Conservation (phyloP, 1,140 invertebrate genomes). For the Drosophila triauraria region DNA sequence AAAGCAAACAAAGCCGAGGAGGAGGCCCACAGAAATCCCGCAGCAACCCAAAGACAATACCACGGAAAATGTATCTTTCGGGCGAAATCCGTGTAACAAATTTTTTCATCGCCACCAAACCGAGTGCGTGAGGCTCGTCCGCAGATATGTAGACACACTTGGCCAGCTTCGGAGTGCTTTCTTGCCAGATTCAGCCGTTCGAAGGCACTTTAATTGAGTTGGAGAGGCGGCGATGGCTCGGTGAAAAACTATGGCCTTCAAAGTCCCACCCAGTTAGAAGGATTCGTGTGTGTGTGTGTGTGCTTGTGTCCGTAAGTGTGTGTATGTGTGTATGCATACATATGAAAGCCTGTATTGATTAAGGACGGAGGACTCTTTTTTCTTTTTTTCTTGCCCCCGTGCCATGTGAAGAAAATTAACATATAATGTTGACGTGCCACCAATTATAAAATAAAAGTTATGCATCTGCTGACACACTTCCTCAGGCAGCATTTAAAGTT, state of each 20-base stretch:
- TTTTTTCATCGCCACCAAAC: constrained; percentile 39
- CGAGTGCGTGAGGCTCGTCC: constrained; percentile 18
- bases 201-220: constrained; percentile 24
- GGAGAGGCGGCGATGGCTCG: constrained; percentile 39
- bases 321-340: constrained; percentile 51
- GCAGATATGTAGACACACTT: constrained; percentile 27
- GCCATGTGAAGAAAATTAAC: constrained; percentile 40
- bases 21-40: constrained; percentile 12
- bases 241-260: constrained; percentile 57
- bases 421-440: constrained; percentile 39
- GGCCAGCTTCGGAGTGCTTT: constrained; percentile 15
- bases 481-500: constrained; percentile 6
- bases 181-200: constrained; percentile 4
- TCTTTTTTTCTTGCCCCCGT: constrained; percentile 10
- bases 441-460: constrained; percentile 41
- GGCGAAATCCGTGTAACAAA: constrained; percentile 51
- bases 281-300: constrained; percentile 26
- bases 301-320: constrained; percentile 24
- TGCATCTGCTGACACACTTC: constrained; percentile 30
- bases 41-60: constrained; percentile 42
- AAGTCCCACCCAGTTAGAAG: constrained; percentile 59
- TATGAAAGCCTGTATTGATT: constrained; percentile 41
- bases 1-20: constrained; percentile 10
- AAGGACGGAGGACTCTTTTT: constrained; percentile 33
- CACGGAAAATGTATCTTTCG: constrained; percentile 54